Evolutionary conservation across 2,113 vertebrate genomes (phyloP), one percentile per base, ranked within the genome.

Genomic region (Platycercus adscitus): DNA sequence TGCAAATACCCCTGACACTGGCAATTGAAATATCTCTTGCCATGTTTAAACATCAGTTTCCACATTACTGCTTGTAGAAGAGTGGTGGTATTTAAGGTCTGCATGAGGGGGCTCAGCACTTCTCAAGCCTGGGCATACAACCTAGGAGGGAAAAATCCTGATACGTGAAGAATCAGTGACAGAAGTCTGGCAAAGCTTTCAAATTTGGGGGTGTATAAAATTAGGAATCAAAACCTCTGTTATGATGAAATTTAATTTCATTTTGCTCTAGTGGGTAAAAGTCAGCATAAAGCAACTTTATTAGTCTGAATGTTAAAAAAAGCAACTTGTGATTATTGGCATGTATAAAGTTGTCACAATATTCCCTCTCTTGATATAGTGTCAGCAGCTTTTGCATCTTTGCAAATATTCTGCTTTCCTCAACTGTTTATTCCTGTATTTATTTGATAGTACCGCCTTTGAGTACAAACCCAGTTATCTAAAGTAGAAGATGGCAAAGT

Each of bases 381-480:
- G 69, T 71, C 52, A 92, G 61, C 53, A 87, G 61, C 47, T 89
- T 90, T 76, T 70, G 73, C 73, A 72, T 89, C 73, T 87, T 56
- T 72, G 21, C 61, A 78, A 96, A 94, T 75, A 88, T 81, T 86
- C 86, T 95, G 80, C 70, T 49, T 92, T 80, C 64, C 49, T 96
- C 77, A 53, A 78, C 53, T 93, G 86, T 79, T 94, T 93, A 73
- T 95, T 93, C 81, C 77, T 93, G 43, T 96, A 93, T 95, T 94
- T 84, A 86, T 63, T 86, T 61, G 10, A 63, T 72, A 78, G 44
- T 88, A 78, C 71, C 93, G 85, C 84, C 81, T 94, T 47, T 75
- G 46, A 89, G 44, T 78, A 37, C 72, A 92, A 84, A 49, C 70
- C 39, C 76, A 47, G 71, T 81, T 94, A 75, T 84, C 69, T 86